Evolutionary conservation across 2,797 vertebrate genomes (phyloP).

Genomic region (Enteromius trimaculatus): DNA sequence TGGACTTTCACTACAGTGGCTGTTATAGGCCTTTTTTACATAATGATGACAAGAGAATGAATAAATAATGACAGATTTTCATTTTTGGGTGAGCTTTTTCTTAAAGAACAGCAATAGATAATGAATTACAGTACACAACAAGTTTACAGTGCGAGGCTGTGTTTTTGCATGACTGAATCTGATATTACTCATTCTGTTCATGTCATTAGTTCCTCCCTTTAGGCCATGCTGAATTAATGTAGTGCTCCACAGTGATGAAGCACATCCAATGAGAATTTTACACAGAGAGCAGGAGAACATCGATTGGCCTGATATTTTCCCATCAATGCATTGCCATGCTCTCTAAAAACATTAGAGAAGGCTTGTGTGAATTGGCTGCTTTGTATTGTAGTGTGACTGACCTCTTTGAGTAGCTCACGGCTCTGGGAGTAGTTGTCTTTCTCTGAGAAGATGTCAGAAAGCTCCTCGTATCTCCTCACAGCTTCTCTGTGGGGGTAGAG

Average conservation of each 20-base stretch:
- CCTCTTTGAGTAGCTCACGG: conserved; percentile 87
- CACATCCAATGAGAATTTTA: conserved; percentile 7
- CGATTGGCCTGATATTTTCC: not conserved
- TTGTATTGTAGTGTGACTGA: conserved; percentile 61
- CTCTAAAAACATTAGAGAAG: not conserved
- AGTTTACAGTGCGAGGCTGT: conserved; percentile 6
- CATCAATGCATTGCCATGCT: conserved; percentile 1
- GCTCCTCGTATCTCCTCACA: conserved; percentile 81
- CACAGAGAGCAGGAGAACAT: not conserved
- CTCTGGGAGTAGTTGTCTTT: conserved; percentile 92
- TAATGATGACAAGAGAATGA: not conserved
- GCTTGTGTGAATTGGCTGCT: conserved; percentile 2
- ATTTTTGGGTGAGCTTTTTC: not conserved
- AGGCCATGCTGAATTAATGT: conserved; percentile 10
- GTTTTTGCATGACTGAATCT: conserved; percentile 5
- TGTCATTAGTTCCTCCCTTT: conserved; percentile 5
- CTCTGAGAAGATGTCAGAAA: conserved; percentile 87
- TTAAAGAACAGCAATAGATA: not conserved
- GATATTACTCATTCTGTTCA: not conserved
- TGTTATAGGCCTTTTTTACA: too few species aligned
- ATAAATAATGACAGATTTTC: not conserved
- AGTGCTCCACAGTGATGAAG: conserved; percentile 2
- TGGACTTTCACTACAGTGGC: not conserved
- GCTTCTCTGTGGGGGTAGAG: conserved; percentile 74
- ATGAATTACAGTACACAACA: not conserved